Conservation (phyloP, 1,140 invertebrate genomes). For the Drosophila virilis region DNA sequence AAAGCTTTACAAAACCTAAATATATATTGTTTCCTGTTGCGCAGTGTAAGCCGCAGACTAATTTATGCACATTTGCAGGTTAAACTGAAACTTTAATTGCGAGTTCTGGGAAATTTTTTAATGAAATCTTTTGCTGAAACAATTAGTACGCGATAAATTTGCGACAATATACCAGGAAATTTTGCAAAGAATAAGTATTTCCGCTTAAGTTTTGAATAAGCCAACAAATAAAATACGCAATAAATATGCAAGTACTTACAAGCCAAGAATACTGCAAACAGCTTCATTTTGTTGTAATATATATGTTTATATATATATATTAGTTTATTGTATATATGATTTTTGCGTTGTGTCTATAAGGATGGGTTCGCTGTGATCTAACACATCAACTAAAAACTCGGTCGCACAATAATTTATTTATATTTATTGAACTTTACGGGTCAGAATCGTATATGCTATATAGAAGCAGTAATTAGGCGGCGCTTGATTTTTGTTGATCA, state of each 20-base stretch:
- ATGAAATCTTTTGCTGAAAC: constrained; percentile 5
- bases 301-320: constrained; percentile 14
- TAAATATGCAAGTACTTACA: constrained; percentile 51
- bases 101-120: constrained; percentile 21
- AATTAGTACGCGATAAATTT: neutral
- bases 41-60: neutral
- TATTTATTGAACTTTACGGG: constrained; percentile 67
- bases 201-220: neutral
- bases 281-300: constrained; percentile 65
- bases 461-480: constrained; percentile 49
- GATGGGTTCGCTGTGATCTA: constrained; percentile 26
- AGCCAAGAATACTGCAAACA: constrained; percentile 76
- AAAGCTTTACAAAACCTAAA: too few relatives aligned
- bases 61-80: neutral
- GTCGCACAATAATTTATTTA: constrained; percentile 40
- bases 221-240: neutral
- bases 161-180: neutral
- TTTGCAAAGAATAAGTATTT: neutral
- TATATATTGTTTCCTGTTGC: neutral
- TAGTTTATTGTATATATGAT: constrained; percentile 7
- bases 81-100: neutral
- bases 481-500: constrained; percentile 54
- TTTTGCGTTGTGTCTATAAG: constrained; percentile 10
- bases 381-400: constrained; percentile 30
- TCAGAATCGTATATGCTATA: constrained; percentile 51